phyloP scores from a whole-genome alignment of 2,888 invertebrate genomes.

The Megamerina dolium region DNA sequence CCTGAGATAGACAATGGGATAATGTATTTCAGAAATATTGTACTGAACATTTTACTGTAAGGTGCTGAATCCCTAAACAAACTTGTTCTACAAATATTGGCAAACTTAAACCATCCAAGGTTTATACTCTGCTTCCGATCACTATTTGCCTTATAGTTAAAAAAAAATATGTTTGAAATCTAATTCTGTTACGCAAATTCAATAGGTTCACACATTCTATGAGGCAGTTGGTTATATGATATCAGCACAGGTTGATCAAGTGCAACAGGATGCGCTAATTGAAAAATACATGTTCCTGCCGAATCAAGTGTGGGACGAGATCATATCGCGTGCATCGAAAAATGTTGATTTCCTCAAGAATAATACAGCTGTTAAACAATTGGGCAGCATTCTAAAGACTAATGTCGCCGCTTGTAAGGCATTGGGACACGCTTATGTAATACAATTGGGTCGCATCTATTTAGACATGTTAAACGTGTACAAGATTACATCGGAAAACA shows the following conservation, averaged over 20 bases:
- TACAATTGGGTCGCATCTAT: constrained; percentile 93
- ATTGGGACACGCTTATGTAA: constrained; percentile 91
- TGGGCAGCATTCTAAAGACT: constrained; percentile 96
- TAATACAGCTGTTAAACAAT: constrained; percentile 92
- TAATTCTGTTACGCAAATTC: not conserved
- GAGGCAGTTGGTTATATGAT: constrained; percentile 99
- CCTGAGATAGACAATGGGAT: no score
- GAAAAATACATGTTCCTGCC: constrained; percentile 97
- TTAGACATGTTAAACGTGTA: constrained; percentile 99
- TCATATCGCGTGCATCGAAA: constrained; percentile 93
- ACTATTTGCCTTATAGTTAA: no score
- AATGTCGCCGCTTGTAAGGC: constrained; percentile 99
- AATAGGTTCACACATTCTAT: constrained; percentile 83
- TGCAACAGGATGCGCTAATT: constrained; percentile 88
- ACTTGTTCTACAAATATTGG: no score
- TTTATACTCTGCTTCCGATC: no score
- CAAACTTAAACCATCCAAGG: no score
- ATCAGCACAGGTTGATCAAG: constrained; percentile 86
- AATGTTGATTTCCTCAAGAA: constrained; percentile 95
- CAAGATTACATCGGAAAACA: constrained; percentile 95
- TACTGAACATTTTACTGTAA: no score
- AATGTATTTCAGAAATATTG: no score
- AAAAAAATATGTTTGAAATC: no score
- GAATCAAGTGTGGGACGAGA: constrained; percentile 97
- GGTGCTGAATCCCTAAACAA: no score